Base-by-base conservation (phyloP, 2,797 vertebrate species). In the Allenopithecus nigroviridis region DNA sequence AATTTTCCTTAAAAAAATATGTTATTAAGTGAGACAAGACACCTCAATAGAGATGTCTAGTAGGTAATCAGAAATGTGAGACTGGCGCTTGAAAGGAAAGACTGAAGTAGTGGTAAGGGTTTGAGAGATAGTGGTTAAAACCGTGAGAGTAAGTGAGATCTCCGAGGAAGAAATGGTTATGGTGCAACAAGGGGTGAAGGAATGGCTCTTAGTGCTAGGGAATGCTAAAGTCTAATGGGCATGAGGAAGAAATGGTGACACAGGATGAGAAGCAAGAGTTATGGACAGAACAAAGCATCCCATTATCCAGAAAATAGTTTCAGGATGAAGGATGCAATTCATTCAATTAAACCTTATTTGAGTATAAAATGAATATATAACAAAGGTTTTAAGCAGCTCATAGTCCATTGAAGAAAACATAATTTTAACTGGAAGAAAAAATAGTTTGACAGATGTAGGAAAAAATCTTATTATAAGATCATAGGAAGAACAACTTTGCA, bases 371-470 rank as follows among this genome's bases (percentile, higher is more conserved):
- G 57, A 74, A 83, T 53, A n/a, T 68, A n/a, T 19, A 61, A 61
- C 86, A 46, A 33, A n/a, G 21, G 1, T 41, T 90, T 78, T 86
- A 61, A 61, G 26, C 7, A 91, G 22, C 7, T 94, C 46, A 50
- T 75, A 22, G 30, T 85, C 53, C 75, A 33, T 19, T 28, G 50
- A 80, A 88, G 22, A 74, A 81, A 95, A 84, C 50, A 79, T 8
- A 21, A 94, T 95, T 91, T 88, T 85, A 59, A 72, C n/a, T 36
- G 76, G 70, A 85, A 75, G 53, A 24, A 75, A 17, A 78, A 24
- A 1, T 1, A 43, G 10, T 85, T 93, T 91, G 79, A 46, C 2
- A 76, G 53, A 90, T 39, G 33, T 10, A 59, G 24, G 41, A 72
- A 93, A 93, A 59, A 70, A 22, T 59, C 1, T 96, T 57, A n/a